Conservation (phyloP, 1,140 invertebrate species). For the Brachionus asplanchnoidis region DNA sequence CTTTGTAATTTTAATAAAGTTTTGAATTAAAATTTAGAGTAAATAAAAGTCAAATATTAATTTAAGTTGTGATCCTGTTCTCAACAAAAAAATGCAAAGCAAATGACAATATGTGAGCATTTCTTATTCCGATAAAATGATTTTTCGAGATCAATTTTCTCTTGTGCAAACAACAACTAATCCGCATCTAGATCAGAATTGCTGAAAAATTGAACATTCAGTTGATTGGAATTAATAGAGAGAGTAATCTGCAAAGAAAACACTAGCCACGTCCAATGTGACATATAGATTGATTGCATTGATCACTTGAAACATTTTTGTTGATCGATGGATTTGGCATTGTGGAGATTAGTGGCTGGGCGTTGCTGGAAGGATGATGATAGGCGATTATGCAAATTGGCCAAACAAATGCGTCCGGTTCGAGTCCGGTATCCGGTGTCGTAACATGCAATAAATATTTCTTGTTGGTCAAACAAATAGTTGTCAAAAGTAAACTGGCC, state of each 20-base stretch:
- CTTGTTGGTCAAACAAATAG: not conserved
- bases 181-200: not conserved
- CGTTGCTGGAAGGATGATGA: not conserved
- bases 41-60: constrained; percentile 2
- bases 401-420: not conserved
- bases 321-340: not conserved
- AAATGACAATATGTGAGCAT: not conserved
- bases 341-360: not conserved
- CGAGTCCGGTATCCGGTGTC: not conserved
- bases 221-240: constrained; percentile 37
- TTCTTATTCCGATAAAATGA: not conserved
- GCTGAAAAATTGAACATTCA: constrained; percentile 28
- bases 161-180: constrained; percentile 8
- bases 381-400: not conserved
- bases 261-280: not conserved
- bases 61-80: constrained; percentile 16
- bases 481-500: not conserved
- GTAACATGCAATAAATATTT: not conserved
- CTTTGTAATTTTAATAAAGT: not conserved
- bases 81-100: not conserved
- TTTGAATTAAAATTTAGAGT: constrained; percentile 22
- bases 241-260: constrained; percentile 2
- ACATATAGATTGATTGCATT: not conserved
- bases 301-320: not conserved
- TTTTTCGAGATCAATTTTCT: constrained; percentile 2